Evolutionary conservation across 2,113 vertebrate genomes (phyloP).

Genomic region (Syrrhaptes paradoxus): DNA sequence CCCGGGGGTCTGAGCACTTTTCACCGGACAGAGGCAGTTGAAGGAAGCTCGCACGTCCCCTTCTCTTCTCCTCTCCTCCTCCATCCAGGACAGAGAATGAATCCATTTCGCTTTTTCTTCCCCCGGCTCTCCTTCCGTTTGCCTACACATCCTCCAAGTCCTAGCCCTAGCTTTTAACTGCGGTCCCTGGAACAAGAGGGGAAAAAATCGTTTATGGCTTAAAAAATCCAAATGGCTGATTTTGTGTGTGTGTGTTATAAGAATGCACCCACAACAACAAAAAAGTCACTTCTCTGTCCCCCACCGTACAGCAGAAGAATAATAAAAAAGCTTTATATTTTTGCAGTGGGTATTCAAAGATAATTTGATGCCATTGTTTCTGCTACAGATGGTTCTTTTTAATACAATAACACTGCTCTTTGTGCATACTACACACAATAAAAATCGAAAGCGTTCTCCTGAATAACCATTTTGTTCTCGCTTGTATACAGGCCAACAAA

Average conservation of each 20-base stretch:
- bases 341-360: constrained; percentile 99
- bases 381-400: constrained; percentile 99
- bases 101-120: constrained; percentile 81
- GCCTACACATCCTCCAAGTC: constrained; percentile 81
- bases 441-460: constrained; percentile 99
- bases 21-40: constrained; percentile 69
- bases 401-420: constrained; percentile 99
- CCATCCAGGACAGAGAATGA: constrained; percentile 74
- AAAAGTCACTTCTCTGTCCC: constrained; percentile 97
- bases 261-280: constrained; percentile 99
- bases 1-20: constrained; percentile 67
- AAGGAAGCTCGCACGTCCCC: constrained; percentile 62
- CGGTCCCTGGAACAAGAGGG: constrained; percentile 89
- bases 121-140: constrained; percentile 68
- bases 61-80: constrained; percentile 60
- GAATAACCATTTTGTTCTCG: constrained; percentile 99
- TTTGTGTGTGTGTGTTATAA: constrained; percentile 84
- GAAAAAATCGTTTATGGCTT: constrained; percentile 96
- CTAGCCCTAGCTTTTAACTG: constrained; percentile 83
- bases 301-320: constrained; percentile 91
- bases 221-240: constrained; percentile 95
- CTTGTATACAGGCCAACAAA: constrained; percentile 99
- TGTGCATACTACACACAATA: constrained; percentile 99
- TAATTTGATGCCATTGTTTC: constrained; percentile 99
- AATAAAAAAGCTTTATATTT: constrained; percentile 99